Conservation (phyloP, 2,888 invertebrate genomes). For the Pollenia angustigena region DNA sequence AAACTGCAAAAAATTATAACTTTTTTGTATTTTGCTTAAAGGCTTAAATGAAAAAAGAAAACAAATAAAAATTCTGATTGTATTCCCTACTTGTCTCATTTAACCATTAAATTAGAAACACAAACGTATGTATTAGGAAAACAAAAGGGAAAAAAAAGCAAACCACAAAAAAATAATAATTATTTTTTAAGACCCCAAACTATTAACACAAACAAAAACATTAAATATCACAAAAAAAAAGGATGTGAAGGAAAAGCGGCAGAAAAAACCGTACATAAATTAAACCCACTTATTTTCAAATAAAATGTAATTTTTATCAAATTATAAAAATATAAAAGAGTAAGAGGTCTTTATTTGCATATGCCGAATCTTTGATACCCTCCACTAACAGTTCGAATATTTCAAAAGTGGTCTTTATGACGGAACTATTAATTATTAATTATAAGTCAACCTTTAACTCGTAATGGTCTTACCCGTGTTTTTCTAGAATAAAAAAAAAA, state of each 20-base stretch:
- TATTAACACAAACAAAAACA: constrained; percentile 47
- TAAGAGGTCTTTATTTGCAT: neutral
- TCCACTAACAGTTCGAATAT: too few species aligned
- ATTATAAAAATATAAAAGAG: constrained; percentile 31
- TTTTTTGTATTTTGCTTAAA: constrained; percentile 45
- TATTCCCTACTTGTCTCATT: constrained; percentile 41
- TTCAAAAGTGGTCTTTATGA: too few species aligned
- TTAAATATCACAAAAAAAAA: constrained; percentile 34
- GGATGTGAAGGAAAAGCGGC: neutral
- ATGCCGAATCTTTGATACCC: neutral
- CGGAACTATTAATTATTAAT: too few species aligned
- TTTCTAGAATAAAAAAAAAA: too few species aligned
- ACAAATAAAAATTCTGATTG: constrained; percentile 21
- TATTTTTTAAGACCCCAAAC: constrained; percentile 67
- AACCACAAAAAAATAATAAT: constrained; percentile 66
- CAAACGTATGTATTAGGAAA: constrained; percentile 22
- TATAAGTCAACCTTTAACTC: too few species aligned
- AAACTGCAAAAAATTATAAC: neutral
- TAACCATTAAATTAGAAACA: constrained; percentile 35
- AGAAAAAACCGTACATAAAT: constrained; percentile 10
- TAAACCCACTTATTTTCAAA: constrained; percentile 66
- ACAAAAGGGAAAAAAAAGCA: neutral
- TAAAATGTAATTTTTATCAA: constrained; percentile 68
- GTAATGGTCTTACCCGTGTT: too few species aligned
- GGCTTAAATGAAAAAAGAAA: constrained; percentile 46